phyloP scores from a whole-genome alignment of 2,113 vertebrate species.

The Cyrtonyx montezumae region DNA sequence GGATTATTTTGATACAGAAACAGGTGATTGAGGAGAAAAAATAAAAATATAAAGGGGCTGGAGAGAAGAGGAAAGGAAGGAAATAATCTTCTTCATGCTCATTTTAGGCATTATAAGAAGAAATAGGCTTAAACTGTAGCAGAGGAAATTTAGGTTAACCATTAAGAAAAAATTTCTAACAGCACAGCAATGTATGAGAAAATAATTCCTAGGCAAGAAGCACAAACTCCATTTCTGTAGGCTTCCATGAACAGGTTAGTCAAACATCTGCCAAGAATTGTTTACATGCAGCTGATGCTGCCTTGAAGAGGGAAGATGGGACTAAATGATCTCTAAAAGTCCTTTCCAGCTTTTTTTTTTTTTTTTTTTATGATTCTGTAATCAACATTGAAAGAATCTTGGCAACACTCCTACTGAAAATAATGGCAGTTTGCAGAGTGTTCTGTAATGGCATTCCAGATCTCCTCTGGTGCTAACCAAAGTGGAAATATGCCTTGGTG shows the following conservation, averaged over 20 bases:
- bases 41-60: slow-evolving; percentile 12
- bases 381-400: slow-evolving; percentile 62
- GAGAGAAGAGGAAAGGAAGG: not conserved
- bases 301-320: slow-evolving; percentile 32
- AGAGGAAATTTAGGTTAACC: slow-evolving; percentile 25
- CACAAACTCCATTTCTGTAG: not conserved
- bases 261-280: slow-evolving; percentile 64
- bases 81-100: slow-evolving; percentile 42
- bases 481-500: not conserved
- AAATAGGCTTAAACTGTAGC: slow-evolving; percentile 27
- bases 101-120: slow-evolving; percentile 9
- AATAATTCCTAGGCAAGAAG: not conserved
- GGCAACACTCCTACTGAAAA: slow-evolving; percentile 50
- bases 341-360: slow-evolving; percentile 58
- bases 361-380: slow-evolving; percentile 58
- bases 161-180: not conserved
- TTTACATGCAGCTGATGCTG: slow-evolving; percentile 50
- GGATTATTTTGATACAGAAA: slow-evolving; percentile 19
- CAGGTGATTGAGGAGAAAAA: slow-evolving; percentile 23
- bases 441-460: slow-evolving; percentile 41
- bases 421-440: slow-evolving; percentile 15
- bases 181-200: not conserved
- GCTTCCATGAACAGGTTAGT: slow-evolving; percentile 31
- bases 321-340: slow-evolving; percentile 70
- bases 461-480: slow-evolving; percentile 16